phyloP scores from a whole-genome alignment of 2,113 vertebrate species.

The Austrofundulus limnaeus region DNA sequence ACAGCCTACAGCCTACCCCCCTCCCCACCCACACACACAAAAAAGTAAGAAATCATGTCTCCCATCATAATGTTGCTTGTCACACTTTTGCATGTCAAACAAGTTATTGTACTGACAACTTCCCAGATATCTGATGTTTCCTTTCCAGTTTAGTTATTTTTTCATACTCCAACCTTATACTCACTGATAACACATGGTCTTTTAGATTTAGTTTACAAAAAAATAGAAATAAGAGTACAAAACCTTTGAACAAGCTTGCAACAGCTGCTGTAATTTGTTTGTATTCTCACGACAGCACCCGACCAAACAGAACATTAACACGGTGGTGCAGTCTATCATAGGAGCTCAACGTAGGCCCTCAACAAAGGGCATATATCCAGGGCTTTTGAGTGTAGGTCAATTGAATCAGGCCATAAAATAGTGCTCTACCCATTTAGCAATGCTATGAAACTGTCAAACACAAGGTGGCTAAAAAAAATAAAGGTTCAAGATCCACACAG shows the following conservation, averaged over 20 bases:
- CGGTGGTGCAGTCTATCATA: neutral
- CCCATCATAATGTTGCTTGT: constrained; percentile 35
- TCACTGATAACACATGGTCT: neutral
- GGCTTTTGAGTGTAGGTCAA: neutral
- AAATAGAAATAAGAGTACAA: neutral
- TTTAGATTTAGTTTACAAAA: neutral
- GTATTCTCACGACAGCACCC: neutral
- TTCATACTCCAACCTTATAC: neutral
- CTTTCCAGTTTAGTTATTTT: neutral
- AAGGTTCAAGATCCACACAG: too few relatives aligned
- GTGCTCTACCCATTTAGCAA: too few relatives aligned
- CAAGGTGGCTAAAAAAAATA: too few relatives aligned
- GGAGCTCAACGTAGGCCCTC: neutral
- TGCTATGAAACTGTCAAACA: too few relatives aligned
- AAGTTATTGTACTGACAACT: neutral
- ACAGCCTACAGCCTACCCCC: too few relatives aligned
- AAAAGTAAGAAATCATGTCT: constrained; percentile 38
- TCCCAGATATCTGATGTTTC: neutral
- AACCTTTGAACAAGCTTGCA: neutral
- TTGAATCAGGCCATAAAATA: too few relatives aligned
- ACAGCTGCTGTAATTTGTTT: neutral
- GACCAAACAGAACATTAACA: neutral
- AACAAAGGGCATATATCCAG: neutral
- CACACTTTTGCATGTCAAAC: constrained; percentile 36
- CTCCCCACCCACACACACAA: too few relatives aligned